phyloP scores from a whole-genome alignment of 2,888 invertebrate species.

The Pharmacophagus antenor region DNA sequence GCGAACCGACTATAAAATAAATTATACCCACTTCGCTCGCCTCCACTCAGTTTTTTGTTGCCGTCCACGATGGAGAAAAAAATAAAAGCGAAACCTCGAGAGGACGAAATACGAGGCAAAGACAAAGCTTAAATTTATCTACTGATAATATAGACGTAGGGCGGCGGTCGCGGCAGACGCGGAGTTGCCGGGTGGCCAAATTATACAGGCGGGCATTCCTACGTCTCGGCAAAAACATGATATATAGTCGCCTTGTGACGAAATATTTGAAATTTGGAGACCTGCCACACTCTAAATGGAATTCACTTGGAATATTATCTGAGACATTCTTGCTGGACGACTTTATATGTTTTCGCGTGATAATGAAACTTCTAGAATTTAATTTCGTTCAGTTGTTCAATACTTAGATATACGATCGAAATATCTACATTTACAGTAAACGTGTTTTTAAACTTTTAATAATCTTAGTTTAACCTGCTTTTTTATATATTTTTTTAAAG shows the following conservation, averaged over 20 bases:
- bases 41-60: slow-evolving; percentile 79
- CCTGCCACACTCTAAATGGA: slow-evolving; percentile 71
- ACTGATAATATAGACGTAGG: slow-evolving; percentile 81
- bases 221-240: slow-evolving; percentile 75
- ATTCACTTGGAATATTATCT: slow-evolving; percentile 67
- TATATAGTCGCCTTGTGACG: slow-evolving; percentile 76
- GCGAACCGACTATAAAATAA: slow-evolving; percentile 80
- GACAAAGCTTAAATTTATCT: slow-evolving; percentile 81
- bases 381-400: too few species aligned
- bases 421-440: too few species aligned
- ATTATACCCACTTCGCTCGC: slow-evolving; percentile 81
- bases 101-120: slow-evolving; percentile 81
- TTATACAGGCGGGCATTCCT: slow-evolving; percentile 77
- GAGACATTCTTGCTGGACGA: slow-evolving; percentile 57
- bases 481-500: not conserved
- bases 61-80: slow-evolving; percentile 63
- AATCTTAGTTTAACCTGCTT: not conserved
- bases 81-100: slow-evolving; percentile 76
- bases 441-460: not conserved
- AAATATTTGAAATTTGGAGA: slow-evolving; percentile 74
- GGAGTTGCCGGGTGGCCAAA: slow-evolving; percentile 72
- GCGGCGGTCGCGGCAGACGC: slow-evolving; percentile 70
- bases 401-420: too few species aligned
- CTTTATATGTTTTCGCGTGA: slow-evolving; percentile 50
- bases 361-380: too few species aligned